Base-by-base conservation (phyloP, 1,140 invertebrate species). In the Berghia stephanieae region DNA sequence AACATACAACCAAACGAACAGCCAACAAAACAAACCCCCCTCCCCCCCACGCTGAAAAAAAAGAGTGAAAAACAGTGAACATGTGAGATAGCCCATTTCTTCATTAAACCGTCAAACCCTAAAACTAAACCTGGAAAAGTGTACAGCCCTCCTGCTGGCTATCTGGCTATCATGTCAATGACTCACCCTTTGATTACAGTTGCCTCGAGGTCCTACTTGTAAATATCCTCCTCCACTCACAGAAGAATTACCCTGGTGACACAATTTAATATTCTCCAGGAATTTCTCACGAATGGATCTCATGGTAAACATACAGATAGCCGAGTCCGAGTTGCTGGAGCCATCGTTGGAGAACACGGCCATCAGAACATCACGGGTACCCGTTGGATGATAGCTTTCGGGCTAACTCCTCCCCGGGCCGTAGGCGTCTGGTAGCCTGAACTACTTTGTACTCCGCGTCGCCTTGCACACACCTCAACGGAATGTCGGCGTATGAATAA, bases 221-320 rank as follows among this genome's bases (percentile, higher is more conserved):
- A 85, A 60, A 57, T 85, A 85, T 49, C 81, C 82, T 0, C 79
- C 79, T 16, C 83, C 83, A 69, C 83, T 80, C 31, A 81, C 79
- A 3, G 77, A 75, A 8, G 81, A 71, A 68, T 83, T 93, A 0
- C 97, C 97, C 88, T 93, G 95, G 88, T 98, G 98, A 89, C 96
- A 98, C 71, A 94, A 93, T 86, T 98, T 96, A 82, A 99, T 98
- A 88, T 99, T 99, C 89, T 96, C 94, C 93, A 98, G 97, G 89
- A 98, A 98, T 88, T 97, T 97, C 40, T 96, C 91, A 21, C 96
- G 92, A 77, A 99, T 96, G n/a, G 94, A 93, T 90, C 96, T 96
- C 74, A 99, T 91, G 0, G 96, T 95, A 89, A 97, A 99, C 24
- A 99, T 95, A 90, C 97, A 99, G 0, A 99, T 91, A 0, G 96